Percentiles rank a stretch among this genome's conserved stretches.
These are phyloP conservation scores for Heliconius eleuchia DNA, from an alignment of 1,140 invertebrate genomes.

Conservation along the genomic window DNA sequence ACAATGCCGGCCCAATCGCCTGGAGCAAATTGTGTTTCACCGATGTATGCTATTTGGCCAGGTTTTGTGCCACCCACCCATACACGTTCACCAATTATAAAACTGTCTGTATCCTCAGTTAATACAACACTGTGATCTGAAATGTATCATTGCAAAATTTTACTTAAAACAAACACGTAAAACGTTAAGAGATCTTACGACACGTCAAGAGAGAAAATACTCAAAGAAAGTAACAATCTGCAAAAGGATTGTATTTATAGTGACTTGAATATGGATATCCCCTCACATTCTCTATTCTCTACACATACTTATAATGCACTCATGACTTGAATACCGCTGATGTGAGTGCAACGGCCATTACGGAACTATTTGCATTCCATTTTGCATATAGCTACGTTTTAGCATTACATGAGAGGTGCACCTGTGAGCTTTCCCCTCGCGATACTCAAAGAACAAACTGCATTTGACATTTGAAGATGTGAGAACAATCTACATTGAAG, in stretches of 20 bases:
- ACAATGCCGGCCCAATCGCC: slow-evolving; percentile 99
- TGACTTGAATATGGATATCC: slow-evolving; percentile 61
- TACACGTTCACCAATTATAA: slow-evolving; percentile 96
- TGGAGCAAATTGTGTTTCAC: slow-evolving; percentile 97
- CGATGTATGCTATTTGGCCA: slow-evolving; percentile 97
- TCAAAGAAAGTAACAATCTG: slow-evolving; percentile 57
- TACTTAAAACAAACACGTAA: slow-evolving; percentile 31
- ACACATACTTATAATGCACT: slow-evolving; percentile 58
- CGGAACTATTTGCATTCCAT: slow-evolving; percentile 62
- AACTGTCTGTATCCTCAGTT: slow-evolving; percentile 95
- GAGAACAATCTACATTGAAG: slow-evolving; percentile 40
- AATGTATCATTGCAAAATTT: slow-evolving; percentile 50
- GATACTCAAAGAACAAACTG: slow-evolving; percentile 66
- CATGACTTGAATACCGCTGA: slow-evolving; percentile 66
- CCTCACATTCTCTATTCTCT: slow-evolving; percentile 59
- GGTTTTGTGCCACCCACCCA: slow-evolving; percentile 98
- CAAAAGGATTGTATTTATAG: slow-evolving; percentile 54
- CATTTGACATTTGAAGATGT: slow-evolving; percentile 63
- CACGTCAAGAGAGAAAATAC: slow-evolving; percentile 40
- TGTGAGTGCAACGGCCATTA: slow-evolving; percentile 70
- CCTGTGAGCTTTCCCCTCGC: slow-evolving; percentile 60
- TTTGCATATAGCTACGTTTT: slow-evolving; percentile 61
- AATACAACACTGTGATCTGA: slow-evolving; percentile 91
- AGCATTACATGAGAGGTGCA: slow-evolving; percentile 53
- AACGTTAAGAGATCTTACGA: slow-evolving; percentile 25